phyloP scores from a whole-genome alignment of 2,113 vertebrate species.

The Condylura cristata region DNA sequence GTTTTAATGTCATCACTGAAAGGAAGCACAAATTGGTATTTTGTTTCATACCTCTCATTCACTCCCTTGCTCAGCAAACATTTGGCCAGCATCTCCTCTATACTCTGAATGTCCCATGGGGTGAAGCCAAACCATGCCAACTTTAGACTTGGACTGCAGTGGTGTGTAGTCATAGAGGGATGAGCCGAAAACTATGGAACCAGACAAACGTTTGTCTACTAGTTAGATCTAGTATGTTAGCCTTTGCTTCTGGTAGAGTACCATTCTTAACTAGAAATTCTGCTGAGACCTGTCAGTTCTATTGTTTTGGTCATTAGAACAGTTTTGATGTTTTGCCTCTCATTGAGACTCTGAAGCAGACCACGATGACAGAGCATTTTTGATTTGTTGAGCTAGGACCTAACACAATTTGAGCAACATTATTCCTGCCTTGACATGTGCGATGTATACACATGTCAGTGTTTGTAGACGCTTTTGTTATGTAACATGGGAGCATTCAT shows the following conservation, averaged over 20 bases:
- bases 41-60: not conserved
- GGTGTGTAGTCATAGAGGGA: not conserved
- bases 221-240: not conserved
- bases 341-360: not conserved
- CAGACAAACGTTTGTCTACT: not conserved
- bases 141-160: not conserved
- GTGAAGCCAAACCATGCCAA: not conserved
- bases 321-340: not conserved
- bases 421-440: not conserved
- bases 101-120: not conserved
- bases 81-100: not conserved
- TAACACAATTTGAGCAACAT: not conserved
- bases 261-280: not conserved
- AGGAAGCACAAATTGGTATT: not conserved
- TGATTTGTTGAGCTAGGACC: not conserved
- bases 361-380: not conserved
- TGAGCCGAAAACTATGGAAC: not conserved
- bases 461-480: not conserved
- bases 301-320: not conserved
- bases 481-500: not conserved
- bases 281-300: not conserved
- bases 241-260: not conserved
- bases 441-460: not conserved
- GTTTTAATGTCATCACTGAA: not conserved
- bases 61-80: not conserved